Evolutionary conservation across 53 echinoderm and acorn worm genomes (phyloP).

Genomic region (Luidia sarsii): DNA sequence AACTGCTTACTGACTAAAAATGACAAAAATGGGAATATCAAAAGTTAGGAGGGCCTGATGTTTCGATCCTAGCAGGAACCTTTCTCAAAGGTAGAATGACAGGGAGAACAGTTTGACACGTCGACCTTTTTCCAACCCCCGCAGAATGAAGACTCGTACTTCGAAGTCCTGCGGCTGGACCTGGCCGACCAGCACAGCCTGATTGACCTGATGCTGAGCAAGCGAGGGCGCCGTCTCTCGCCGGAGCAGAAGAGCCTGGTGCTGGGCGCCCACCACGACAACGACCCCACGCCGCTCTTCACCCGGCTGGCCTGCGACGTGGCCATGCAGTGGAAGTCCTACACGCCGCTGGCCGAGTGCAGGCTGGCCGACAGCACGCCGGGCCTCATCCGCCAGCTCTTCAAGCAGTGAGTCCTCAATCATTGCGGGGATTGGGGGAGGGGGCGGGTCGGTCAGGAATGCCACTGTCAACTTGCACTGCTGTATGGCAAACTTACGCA

Average conservation of each 20-base stretch:
- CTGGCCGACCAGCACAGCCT: slow-evolving; percentile 24
- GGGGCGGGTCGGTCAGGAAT: too few relatives aligned
- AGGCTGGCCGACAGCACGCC: slow-evolving; percentile 73
- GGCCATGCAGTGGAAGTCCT: slow-evolving; percentile 75
- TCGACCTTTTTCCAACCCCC: neutral
- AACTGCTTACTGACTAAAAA: neutral
- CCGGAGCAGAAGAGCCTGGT: slow-evolving; percentile 57
- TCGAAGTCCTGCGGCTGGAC: slow-evolving; percentile 20
- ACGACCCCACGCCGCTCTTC: slow-evolving; percentile 78
- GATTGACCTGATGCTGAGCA: slow-evolving; percentile 30
- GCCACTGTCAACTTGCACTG: too few relatives aligned
- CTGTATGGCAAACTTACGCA: too few relatives aligned
- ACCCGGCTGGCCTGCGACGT: slow-evolving; percentile 79
- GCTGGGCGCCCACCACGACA: slow-evolving; percentile 26
- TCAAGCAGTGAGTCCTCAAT: slow-evolving; percentile 84
- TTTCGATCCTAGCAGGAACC: too few relatives aligned
- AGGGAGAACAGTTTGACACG: too few relatives aligned
- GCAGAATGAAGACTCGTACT: slow-evolving; percentile 21
- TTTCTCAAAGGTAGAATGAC: too few relatives aligned
- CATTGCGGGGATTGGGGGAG: too few relatives aligned
- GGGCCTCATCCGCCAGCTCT: slow-evolving; percentile 85
- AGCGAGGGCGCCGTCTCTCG: slow-evolving; percentile 41
- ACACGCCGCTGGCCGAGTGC: slow-evolving; percentile 71
- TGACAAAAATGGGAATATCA: too few relatives aligned
- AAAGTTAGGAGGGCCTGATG: too few relatives aligned